Evolutionary conservation across 2,797 vertebrate genomes (phyloP).

Genomic region (Lycodopsis pacificus): DNA sequence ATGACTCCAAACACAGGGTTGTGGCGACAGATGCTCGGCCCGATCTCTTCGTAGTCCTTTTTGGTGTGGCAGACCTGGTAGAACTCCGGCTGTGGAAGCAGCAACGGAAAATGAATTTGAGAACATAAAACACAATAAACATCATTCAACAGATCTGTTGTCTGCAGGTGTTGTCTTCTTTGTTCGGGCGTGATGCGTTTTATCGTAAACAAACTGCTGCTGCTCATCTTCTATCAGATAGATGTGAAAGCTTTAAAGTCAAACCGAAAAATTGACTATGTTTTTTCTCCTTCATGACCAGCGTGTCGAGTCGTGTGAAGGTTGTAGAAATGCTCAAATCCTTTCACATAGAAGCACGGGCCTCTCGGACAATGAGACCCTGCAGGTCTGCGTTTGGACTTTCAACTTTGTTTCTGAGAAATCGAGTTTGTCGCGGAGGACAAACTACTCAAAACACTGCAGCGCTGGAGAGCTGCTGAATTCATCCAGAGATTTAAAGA

Average conservation of each 20-base stretch:
- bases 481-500: not conserved
- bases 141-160: not conserved
- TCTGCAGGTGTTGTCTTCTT: not conserved
- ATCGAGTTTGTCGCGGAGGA: not conserved
- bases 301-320: no score
- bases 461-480: not conserved
- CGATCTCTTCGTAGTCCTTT: constrained; percentile 96
- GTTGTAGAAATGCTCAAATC: no score
- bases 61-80: constrained; percentile 99
- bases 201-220: not conserved
- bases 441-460: not conserved
- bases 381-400: not conserved
- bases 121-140: not conserved
- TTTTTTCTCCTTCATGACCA: no score
- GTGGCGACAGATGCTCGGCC: constrained; percentile 97
- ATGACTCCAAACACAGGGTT: constrained; percentile 96
- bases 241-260: not conserved
- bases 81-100: constrained; percentile 89
- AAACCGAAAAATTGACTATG: not conserved
- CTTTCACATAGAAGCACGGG: not conserved
- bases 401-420: no score
- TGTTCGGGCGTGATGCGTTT: not conserved
- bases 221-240: not conserved
- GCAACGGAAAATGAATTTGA: not conserved
- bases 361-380: not conserved